These are phyloP conservation scores for Sinocyclocheilus anophthalmus DNA, from an alignment of 2,113 vertebrate species.

Conservation along the genomic window DNA sequence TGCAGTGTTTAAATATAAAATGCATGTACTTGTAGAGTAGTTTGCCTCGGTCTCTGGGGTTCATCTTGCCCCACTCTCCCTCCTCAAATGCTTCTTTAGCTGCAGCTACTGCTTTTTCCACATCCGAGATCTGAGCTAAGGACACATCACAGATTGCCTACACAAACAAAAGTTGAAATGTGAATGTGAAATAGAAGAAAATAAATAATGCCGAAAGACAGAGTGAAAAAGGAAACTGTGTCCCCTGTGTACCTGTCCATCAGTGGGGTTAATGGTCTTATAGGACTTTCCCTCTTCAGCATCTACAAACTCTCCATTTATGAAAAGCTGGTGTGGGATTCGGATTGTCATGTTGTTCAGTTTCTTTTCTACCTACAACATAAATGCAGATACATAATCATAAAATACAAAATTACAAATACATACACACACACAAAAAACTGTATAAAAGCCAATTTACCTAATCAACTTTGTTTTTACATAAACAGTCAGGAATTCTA, in stretches of 20 bases:
- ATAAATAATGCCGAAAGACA: conserved; percentile 8
- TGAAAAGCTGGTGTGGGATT: conserved; percentile 82
- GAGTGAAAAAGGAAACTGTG: background rate
- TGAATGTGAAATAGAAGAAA: conserved; percentile 2
- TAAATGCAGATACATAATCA: background rate
- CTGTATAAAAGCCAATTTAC: background rate
- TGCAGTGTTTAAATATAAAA: background rate
- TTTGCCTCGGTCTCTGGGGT: conserved; percentile 79
- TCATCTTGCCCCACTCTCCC: conserved; percentile 83
- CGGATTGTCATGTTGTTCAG: conserved; percentile 77
- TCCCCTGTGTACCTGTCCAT: conserved; percentile 60
- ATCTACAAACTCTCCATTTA: conserved; percentile 81
- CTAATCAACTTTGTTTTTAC: background rate
- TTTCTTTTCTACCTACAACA: conserved; percentile 74
- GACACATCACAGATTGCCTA: conserved; percentile 81
- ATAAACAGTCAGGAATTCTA: background rate
- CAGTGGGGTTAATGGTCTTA: conserved; percentile 79
- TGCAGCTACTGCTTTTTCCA: conserved; percentile 77
- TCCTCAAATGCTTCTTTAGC: conserved; percentile 81
- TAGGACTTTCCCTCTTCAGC: conserved; percentile 79
- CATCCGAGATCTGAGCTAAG: conserved; percentile 77
- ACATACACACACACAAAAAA: background rate
- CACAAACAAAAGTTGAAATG: background rate
- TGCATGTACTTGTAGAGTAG: conserved; percentile 78
- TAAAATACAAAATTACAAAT: background rate